A percentile compares a stretch with the other conserved stretches of the same genome.
These are phyloP conservation scores for Melanostoma scalare DNA, from an alignment of 2,888 invertebrate genomes.

Conservation along the genomic window DNA sequence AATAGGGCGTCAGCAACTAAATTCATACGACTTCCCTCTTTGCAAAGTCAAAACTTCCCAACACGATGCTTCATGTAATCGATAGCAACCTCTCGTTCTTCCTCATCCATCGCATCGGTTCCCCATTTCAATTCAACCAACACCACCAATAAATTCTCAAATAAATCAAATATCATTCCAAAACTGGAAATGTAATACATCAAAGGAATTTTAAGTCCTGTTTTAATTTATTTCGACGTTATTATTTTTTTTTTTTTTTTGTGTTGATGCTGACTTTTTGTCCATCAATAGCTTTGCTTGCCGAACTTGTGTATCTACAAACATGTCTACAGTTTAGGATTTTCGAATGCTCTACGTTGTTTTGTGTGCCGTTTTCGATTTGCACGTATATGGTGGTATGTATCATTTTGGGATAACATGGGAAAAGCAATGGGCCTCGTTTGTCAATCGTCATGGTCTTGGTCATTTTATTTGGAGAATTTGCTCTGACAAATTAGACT, in stretches of 20 bases:
- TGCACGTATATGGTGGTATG: constrained; percentile 6
- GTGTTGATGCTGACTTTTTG: constrained; percentile 26
- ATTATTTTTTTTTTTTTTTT: constrained; percentile 11
- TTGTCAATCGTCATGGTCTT: constrained; percentile 64
- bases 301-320: constrained; percentile 30
- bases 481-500: constrained; percentile 63
- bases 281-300: constrained; percentile 21
- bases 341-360: constrained; percentile 27
- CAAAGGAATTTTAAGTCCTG: constrained; percentile 63
- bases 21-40: neutral
- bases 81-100: constrained; percentile 13
- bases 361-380: constrained; percentile 10
- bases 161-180: constrained; percentile 69
- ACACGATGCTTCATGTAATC: constrained; percentile 49
- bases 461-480: constrained; percentile 54
- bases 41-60: constrained; percentile 17
- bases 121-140: constrained; percentile 35
- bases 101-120: neutral
- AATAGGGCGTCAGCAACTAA: constrained; percentile 34
- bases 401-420: neutral
- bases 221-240: constrained; percentile 63
- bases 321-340: constrained; percentile 38
- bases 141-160: constrained; percentile 43
- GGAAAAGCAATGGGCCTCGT: constrained; percentile 47
- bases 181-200: constrained; percentile 62